Evolutionary conservation across 2,888 invertebrate genomes (phyloP), one percentile per base, ranked within the genome.

Genomic region (Glaucopsyche alexis): DNA sequence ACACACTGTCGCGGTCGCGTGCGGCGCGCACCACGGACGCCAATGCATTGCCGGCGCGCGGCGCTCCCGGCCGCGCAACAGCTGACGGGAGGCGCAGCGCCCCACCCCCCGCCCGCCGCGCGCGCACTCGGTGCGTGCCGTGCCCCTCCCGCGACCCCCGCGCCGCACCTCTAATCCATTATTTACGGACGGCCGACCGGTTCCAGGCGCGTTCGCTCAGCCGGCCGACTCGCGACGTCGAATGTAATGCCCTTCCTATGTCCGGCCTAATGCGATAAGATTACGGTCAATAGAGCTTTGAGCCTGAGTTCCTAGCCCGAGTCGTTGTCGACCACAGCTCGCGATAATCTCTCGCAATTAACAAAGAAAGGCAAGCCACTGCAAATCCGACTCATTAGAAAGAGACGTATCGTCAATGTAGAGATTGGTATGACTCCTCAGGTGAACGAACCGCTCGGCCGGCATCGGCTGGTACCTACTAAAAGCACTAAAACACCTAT

Each of bases 221-320:
- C 85, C 86, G 83, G 85, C 84, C 85, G 87, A 85, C 85, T 83
- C 86, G 86, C 88, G 86, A 86, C 87, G 87, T 90, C 90, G 89
- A 91, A 91, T 88, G 88, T 90, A 90, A 91, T 91, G 90, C 89
- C 91, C 91, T 92, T 92, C 91, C 91, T 91, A 91, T 92, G 91
- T 92, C 91, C 91, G 92, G 91, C 84, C 89, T 85, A 87, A 87
- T 85, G 85, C 87, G 91, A 91, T 91, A 90, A 91, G 91, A 91
- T 90, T 90, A 89, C 85, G 82, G 82, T 80, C 83, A 79, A 60
- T 79, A 82, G 82, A 80, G 82, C 79, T 81, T 81, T 78, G 82
- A 79, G 78, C 73, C 75, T 70, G 74, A 71, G 64, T 19, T 42
- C 66, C 65, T 65, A 65, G 16, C 65, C 49, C 40, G 16, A 66